Evolutionary conservation across 2,888 invertebrate species (phyloP), one percentile per base, ranked within the genome.

Genomic region (Drosophila bunnanda): DNA sequence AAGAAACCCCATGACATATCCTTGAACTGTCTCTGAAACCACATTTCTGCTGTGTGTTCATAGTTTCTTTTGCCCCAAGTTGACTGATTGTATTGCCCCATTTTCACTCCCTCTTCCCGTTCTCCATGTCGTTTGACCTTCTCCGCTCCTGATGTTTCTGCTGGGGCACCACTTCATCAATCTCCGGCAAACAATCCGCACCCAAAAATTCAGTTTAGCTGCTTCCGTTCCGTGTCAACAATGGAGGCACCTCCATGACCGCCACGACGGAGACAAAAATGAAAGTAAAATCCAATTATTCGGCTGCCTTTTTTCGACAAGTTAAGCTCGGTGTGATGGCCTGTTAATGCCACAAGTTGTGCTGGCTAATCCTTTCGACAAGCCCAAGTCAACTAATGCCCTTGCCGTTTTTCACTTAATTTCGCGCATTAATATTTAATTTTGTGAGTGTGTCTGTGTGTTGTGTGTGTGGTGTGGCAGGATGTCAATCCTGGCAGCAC

Each of bases 341-440:
- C 66, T 66, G 59, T 59, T 75, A 82, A 88, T 85, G 77, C 82
- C 67, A 72, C 75, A 87, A 84, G 73, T 86, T 87, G 84, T 52
- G 61, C 62, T 65, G 54, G 65, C 41, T 80, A 86, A 86, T 83
- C 88, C 81, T 68, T 70, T 60, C 13, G 65, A 80, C 72, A 69
- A 66, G 71, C 62, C 41, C 53, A 60, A 68, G 59, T 46, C 60
- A 44, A 53, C 56, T 41, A 53, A 36, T 39, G 54, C 48, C 60
- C 56, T 34, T 41, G 54, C 56, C 67, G 72, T 80, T 87, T 89
- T 89, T 87, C 89, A 88, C 85, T 77, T 87, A 85, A 88, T 86
- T 82, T 85, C 70, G 55, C 76, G 76, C 88, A 82, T 89, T 85
- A 79, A 86, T 89, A 88, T 86, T 89, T 89, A 88, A 88, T 82